Evolutionary conservation across 2,888 invertebrate genomes (phyloP), one percentile per base, ranked within the genome.

Genomic region (Troides oblongomaculatus): DNA sequence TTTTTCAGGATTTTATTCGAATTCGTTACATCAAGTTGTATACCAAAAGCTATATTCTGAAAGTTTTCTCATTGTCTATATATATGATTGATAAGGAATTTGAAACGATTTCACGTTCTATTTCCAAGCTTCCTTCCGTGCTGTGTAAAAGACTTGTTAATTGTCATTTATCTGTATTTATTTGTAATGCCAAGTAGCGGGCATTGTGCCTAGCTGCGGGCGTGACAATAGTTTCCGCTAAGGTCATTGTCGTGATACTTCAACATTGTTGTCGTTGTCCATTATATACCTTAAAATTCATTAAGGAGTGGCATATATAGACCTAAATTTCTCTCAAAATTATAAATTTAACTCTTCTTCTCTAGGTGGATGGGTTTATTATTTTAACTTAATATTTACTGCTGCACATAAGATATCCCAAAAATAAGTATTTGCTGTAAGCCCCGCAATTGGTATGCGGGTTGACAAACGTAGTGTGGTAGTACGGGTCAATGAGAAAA

Each of bases 211-310:
- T 72, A 73, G 81, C 80, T 85, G 83, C 87, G 83, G 85, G 89
- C 92, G 90, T 92, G 92, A 92, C 92, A 84, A 84, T 77, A 79
- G 86, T 84, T 90, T 91, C 91, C 92, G 90, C 85, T 86, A 90
- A 91, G 92, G 90, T 92, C 92, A 92, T 91, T 91, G 91, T 89
- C 90, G 85, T 83, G 81, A 75, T 73, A 68, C 78, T 75, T 76
- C 73, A 76, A 66, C 72, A 74, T 72, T 73, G 75, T 77, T 76
- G 79, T 53, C 64, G 65, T 64, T 66, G 72, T 56, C 71, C 53
- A 68, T 72, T 73, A 70, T 72, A 63, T 53, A 53, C 43, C 62
- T 46, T 46, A 30, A 59, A 62, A 62, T 39, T 10, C 10, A 39
- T 39, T 39, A 39, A 39, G 39, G 39, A 7, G 10, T 10, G 39